phyloP scores from a whole-genome alignment of 2,113 vertebrate genomes.

The Ochotona princeps region DNA sequence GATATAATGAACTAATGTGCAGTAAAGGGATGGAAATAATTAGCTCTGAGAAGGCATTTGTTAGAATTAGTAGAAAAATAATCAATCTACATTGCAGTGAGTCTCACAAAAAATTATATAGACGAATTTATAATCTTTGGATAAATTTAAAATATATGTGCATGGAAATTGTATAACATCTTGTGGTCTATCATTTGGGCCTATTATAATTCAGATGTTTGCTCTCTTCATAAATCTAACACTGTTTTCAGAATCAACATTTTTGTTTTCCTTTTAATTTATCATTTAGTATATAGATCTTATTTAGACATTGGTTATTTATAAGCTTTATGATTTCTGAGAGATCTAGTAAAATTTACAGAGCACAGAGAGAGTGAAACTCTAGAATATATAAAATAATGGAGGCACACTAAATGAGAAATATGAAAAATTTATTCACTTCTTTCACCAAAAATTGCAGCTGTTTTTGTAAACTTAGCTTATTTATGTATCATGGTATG shows the following conservation, averaged over 20 bases:
- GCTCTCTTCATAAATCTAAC: not conserved
- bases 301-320: not conserved
- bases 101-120: constrained; percentile 77
- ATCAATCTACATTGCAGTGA: constrained; percentile 80
- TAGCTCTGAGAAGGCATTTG: constrained; percentile 83
- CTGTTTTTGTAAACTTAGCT: not conserved
- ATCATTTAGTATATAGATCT: not conserved
- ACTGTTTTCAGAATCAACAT: constrained; percentile 4
- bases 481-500: not conserved
- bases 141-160: constrained; percentile 58
- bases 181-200: constrained; percentile 39
- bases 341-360: not conserved
- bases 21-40: constrained; percentile 85
- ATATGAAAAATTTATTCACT: not conserved
- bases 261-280: not conserved
- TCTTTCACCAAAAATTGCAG: not conserved
- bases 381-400: not conserved
- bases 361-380: not conserved
- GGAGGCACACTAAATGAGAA: not conserved
- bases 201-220: constrained; percentile 58
- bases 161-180: constrained; percentile 65
- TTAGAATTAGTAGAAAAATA: constrained; percentile 81
- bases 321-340: constrained; percentile 12
- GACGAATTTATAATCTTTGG: constrained; percentile 79
- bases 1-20: constrained; percentile 87